A percentile compares a stretch with the other conserved stretches of the same genome.
Conservation (phyloP, 2,888 invertebrate species). For the Emmelina monodactyla region DNA sequence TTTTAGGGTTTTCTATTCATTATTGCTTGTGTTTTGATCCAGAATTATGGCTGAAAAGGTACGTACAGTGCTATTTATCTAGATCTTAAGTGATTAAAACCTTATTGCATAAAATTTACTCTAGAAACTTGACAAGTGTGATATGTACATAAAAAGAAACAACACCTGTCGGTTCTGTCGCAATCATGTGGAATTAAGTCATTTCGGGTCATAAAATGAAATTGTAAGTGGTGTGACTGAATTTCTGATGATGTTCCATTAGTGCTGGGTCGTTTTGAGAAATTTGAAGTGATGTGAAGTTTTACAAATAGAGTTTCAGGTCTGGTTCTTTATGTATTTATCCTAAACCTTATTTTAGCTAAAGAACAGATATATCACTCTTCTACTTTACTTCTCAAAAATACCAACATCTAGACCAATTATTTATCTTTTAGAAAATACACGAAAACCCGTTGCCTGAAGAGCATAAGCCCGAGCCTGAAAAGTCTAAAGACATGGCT, state of each 20-base stretch:
- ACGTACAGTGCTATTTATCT: constrained; percentile 14
- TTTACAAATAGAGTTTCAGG: no score
- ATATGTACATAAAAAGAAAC: constrained; percentile 13
- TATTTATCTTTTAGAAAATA: constrained; percentile 33
- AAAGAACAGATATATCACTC: neutral
- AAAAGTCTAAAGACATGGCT: constrained; percentile 24
- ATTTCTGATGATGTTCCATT: neutral
- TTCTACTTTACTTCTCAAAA: neutral
- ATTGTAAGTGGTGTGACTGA: constrained; percentile 20
- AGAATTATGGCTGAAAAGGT: constrained; percentile 37
- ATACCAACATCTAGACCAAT: neutral
- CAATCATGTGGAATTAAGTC: neutral
- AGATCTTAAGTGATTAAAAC: neutral
- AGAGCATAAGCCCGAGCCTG: constrained; percentile 18
- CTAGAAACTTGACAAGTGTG: constrained; percentile 9
- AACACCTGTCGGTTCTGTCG: constrained; percentile 26
- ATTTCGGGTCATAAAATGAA: constrained; percentile 22
- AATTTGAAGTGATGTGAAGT: no score
- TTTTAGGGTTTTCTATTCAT: no score
- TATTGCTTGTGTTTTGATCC: no score
- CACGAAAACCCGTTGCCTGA: constrained; percentile 31
- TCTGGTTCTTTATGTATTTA: no score
- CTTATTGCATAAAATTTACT: constrained; percentile 6
- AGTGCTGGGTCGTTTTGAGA: no score
- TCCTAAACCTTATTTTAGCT: no score